These are phyloP conservation scores for Neoitamus cyanurus DNA, from an alignment of 2,888 invertebrate genomes.

Conservation along the genomic window DNA sequence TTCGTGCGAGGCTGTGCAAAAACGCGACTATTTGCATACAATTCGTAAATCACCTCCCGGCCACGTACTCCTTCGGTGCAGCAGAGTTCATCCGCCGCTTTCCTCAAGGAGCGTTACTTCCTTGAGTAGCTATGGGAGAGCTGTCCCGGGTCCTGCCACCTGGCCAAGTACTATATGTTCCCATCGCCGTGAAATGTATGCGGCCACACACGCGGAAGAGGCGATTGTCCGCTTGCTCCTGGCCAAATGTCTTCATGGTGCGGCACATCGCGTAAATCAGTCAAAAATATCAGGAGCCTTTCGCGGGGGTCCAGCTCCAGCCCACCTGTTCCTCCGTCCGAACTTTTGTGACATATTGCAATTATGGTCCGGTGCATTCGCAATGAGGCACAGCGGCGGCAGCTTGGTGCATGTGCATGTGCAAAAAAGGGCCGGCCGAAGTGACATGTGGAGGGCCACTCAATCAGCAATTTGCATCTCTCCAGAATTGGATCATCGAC, in stretches of 20 bases:
- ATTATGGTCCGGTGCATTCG: slow-evolving; percentile 35
- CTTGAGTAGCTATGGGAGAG: not conserved
- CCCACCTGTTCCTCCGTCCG: slow-evolving; percentile 15
- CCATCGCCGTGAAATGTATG: not conserved
- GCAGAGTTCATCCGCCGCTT: not conserved
- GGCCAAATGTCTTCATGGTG: slow-evolving; percentile 15
- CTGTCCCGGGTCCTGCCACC: not conserved
- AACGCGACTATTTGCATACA: slow-evolving; percentile 31
- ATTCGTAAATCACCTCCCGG: slow-evolving; percentile 31
- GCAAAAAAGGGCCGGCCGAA: not conserved
- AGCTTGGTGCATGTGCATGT: not conserved
- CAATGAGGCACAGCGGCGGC: not conserved
- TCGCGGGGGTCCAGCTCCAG: not conserved
- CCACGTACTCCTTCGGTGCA: not conserved
- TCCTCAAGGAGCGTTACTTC: not conserved
- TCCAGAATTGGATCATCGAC: slow-evolving; percentile 28
- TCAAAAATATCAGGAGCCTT: not conserved
- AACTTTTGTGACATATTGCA: slow-evolving; percentile 42
- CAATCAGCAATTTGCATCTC: slow-evolving; percentile 34
- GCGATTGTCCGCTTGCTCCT: not conserved
- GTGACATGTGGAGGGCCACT: slow-evolving; percentile 27
- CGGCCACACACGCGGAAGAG: not conserved
- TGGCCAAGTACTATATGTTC: not conserved
- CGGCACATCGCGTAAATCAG: slow-evolving; percentile 5
- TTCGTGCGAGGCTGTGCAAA: not conserved